Evolutionary conservation across 1,140 invertebrate genomes (phyloP), one percentile per base, ranked within the genome.

Genomic region (Drosophila asahinai): DNA sequence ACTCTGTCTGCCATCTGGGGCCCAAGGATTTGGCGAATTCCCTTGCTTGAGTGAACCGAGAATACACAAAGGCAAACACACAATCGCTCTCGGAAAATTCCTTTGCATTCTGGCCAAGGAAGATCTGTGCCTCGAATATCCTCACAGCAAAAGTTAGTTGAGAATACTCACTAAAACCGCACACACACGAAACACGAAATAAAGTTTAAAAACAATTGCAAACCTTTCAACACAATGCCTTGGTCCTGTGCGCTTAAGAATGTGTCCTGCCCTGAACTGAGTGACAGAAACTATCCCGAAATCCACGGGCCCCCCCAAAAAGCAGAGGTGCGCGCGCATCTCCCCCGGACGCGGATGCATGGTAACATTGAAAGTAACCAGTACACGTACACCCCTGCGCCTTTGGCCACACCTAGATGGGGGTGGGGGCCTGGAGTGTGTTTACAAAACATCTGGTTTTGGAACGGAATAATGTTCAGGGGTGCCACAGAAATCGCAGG

Each of bases 191-290:
- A 25, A 25, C 22, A 25, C 22, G 22, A 25, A 2, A 30, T 30
- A 27, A 11, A 8, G 19, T 11, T 22, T 45, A 27, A 22, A 33
- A 71, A 58, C 61, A 49, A 11, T 45, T 38, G 36, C 61, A 71
- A 86, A 82, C 82, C 81, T 74, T 40, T 73, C n/a, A 71, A 71
- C 72, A 61, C 74, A 70, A 73, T 62, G 60, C 51, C 63, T 55
- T 70, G 78, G 74, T 57, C 74, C 82, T 86, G 49, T 67, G 80
- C 5, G 33, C 2, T 62, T 52, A 72, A 66, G 62, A 75, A 78
- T 74, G 78, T 74, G 81, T 75, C 70, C 65, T 68, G 60, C 67
- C 71, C 68, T 66, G 49, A 79, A 86, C 78, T 86, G 83, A 77
- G 63, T 66, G 64, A 36, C 49, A 40, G 49, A 66, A 51, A 78